Percentiles rank a stretch among this genome's conserved stretches.
Conservation (phyloP, 2,113 vertebrate species). For the Donacobius atricapilla region DNA sequence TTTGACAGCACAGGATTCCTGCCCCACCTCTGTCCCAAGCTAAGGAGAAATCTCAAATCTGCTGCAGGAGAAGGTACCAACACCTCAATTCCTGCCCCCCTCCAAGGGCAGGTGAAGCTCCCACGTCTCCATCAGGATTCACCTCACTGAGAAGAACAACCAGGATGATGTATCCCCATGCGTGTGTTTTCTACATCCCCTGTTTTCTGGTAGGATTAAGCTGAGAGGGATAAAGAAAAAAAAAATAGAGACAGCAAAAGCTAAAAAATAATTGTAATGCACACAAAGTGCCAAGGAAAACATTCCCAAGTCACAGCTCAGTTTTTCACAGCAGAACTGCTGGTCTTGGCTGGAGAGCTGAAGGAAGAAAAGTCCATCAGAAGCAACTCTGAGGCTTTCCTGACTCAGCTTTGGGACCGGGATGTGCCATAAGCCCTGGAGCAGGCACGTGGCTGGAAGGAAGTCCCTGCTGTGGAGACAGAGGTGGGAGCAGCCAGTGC, state of each 20-base stretch:
- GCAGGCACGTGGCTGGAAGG: background rate
- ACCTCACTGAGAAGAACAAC: background rate
- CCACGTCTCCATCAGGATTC: background rate
- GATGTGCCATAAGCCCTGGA: background rate
- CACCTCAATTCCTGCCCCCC: background rate
- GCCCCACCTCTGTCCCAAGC: background rate
- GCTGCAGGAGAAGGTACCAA: background rate
- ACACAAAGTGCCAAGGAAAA: background rate
- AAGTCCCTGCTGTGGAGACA: background rate
- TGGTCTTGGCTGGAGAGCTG: background rate
- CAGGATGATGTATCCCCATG: background rate
- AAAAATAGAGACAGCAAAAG: background rate
- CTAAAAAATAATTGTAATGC: background rate
- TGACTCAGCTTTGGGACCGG: background rate
- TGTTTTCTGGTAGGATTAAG: background rate
- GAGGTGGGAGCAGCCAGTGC: background rate
- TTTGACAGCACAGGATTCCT: background rate
- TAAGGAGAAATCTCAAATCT: background rate
- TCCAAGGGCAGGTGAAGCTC: background rate
- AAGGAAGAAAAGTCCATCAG: background rate
- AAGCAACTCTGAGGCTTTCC: background rate
- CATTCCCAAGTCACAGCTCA: background rate
- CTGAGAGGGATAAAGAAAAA: background rate
- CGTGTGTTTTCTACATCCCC: background rate
- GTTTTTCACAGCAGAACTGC: background rate